Evolutionary conservation across 2,113 vertebrate genomes (phyloP).

Genomic region (Romanogobio albipinnatus): DNA sequence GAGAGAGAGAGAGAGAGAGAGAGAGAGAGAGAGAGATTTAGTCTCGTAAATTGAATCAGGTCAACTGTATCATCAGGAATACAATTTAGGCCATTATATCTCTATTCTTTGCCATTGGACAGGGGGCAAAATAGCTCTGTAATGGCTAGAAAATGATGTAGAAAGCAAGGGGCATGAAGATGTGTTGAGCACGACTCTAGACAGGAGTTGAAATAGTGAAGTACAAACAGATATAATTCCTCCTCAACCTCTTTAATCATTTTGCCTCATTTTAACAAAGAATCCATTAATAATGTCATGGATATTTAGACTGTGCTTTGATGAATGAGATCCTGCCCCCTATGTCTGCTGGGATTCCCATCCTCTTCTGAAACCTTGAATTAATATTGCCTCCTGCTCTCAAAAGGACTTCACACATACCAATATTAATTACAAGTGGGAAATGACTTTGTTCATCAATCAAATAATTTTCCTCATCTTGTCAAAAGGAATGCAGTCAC

Average conservation of each 20-base stretch:
- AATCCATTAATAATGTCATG: conserved; percentile 55
- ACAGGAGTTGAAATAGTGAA: conserved; percentile 36
- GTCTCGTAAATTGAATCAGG: conserved; percentile 42
- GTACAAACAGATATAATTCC: conserved; percentile 50
- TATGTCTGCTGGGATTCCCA: conserved; percentile 52
- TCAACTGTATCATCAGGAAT: conserved; percentile 33
- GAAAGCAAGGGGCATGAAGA: conserved; percentile 18
- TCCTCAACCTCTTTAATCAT: conserved; percentile 54
- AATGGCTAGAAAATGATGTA: conserved; percentile 27
- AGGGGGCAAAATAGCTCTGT: neutral
- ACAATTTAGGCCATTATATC: conserved; percentile 38
- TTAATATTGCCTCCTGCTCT: conserved; percentile 57
- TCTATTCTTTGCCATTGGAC: conserved; percentile 20
- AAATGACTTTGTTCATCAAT: conserved; percentile 79
- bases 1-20: neutral
- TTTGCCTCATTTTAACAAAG: conserved; percentile 44
- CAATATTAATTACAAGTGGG: conserved; percentile 81
- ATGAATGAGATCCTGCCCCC: conserved; percentile 59
- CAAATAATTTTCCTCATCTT: conserved; percentile 71
- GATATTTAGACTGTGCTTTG: conserved; percentile 56
- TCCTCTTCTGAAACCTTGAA: conserved; percentile 55
- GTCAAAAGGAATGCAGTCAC: conserved; percentile 74
- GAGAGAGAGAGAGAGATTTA: conserved; percentile 8
- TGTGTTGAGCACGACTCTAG: conserved; percentile 18
- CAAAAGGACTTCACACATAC: conserved; percentile 66